Conservation (phyloP, 1,140 invertebrate genomes). For the Drosophila ambigua region DNA sequence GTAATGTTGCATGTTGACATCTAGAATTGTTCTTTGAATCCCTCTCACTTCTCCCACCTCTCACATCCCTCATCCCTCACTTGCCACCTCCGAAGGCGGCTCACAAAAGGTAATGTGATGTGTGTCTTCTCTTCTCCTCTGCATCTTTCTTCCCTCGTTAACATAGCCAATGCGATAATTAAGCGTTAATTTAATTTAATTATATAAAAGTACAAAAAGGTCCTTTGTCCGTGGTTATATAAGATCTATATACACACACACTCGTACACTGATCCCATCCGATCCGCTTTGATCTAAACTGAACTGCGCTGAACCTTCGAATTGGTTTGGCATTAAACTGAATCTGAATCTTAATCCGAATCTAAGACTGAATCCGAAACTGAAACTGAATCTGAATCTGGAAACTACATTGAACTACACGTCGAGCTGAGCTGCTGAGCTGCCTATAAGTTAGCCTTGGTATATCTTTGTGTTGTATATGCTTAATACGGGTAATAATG, state of each 20-base stretch:
- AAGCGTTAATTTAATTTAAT: conserved; percentile 70
- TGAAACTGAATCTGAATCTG: conserved; percentile 12
- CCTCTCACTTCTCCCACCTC: conserved; percentile 4
- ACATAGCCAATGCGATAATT: conserved; percentile 65
- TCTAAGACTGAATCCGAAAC: conserved; percentile 19
- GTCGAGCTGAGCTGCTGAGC: conserved; percentile 51
- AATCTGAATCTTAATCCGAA: conserved; percentile 11
- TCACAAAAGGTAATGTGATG: conserved; percentile 22
- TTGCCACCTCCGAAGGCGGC: conserved; percentile 11
- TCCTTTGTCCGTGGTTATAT: conserved; percentile 48
- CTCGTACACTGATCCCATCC: neutral
- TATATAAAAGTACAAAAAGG: conserved; percentile 80
- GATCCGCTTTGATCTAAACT: conserved; percentile 31
- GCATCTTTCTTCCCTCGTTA: neutral
- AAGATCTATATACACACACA: conserved; percentile 62
- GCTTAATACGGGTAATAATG: conserved; percentile 65
- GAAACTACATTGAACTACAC: conserved; percentile 56
- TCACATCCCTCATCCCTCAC: neutral
- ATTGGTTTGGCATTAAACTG: neutral
- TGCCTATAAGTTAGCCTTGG: conserved; percentile 56
- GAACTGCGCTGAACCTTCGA: conserved; percentile 9
- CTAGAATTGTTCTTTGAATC: conserved; percentile 62
- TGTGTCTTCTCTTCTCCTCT: neutral
- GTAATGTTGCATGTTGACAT: conserved; percentile 72
- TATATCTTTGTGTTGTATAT: conserved; percentile 55